Evolutionary conservation across 1,140 invertebrate species (phyloP).

Genomic region (Drosophila miranda): DNA sequence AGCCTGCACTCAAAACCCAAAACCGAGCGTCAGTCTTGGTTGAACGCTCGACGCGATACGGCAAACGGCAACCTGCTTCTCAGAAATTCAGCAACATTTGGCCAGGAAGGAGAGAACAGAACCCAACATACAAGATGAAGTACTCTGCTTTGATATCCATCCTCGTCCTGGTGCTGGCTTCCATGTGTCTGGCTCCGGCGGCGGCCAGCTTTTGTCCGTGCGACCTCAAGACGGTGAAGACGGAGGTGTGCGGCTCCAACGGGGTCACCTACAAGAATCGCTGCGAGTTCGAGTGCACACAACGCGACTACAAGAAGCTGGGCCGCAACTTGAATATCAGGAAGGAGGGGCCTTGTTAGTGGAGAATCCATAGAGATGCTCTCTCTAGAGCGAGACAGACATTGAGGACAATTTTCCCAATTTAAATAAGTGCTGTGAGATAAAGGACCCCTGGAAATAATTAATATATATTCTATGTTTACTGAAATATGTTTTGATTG

Average conservation of each 20-base stretch:
- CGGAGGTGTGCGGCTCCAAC: slow-evolving; percentile 68
- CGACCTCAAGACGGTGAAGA: slow-evolving; percentile 53
- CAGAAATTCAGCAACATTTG: not conserved
- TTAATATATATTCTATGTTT: too few relatives aligned
- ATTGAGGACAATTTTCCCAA: too few relatives aligned
- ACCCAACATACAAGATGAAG: slow-evolving; percentile 47
- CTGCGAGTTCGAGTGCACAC: slow-evolving; percentile 76
- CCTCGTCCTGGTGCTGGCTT: slow-evolving; percentile 39
- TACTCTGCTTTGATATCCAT: slow-evolving; percentile 44
- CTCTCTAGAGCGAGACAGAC: too few relatives aligned
- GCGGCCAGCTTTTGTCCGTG: slow-evolving; percentile 68
- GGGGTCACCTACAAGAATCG: slow-evolving; percentile 72
- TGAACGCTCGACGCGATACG: slow-evolving; percentile 37
- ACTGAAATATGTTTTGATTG: too few relatives aligned
- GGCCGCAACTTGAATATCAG: slow-evolving; percentile 49
- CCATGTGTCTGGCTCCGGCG: slow-evolving; percentile 18
- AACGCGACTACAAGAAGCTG: slow-evolving; percentile 60
- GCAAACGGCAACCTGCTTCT: not conserved
- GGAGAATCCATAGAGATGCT: not conserved
- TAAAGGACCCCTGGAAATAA: too few relatives aligned
- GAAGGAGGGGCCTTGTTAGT: slow-evolving; percentile 47
- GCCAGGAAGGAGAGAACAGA: slow-evolving; percentile 1
- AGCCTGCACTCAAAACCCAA: not conserved
- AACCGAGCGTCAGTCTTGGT: slow-evolving; percentile 50
- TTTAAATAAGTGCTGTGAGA: too few relatives aligned